Base-by-base conservation (phyloP, 1,140 invertebrate species). In the Lineus longissimus region DNA sequence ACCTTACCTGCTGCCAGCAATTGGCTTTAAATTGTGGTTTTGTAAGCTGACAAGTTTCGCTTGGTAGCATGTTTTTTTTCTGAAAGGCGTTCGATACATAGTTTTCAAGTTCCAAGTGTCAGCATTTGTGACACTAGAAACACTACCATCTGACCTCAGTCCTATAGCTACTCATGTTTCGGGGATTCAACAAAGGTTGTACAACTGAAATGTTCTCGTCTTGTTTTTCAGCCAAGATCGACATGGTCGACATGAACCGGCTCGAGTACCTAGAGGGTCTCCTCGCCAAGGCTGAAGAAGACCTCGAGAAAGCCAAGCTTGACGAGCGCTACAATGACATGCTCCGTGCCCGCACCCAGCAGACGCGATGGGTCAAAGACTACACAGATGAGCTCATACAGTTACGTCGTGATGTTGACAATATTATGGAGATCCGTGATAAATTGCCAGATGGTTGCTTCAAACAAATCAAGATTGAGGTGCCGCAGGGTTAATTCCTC, bases 361-460 rank as follows among this genome's bases (percentile, higher is more conserved):
- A 95, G 78, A 88, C 85, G 36, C 87, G 88, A 66, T 87, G 89
- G 83, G 89, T 95, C 43, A 88, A 90, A 63, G 87, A 89, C 72
- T 95, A 95, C 70, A 87, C 90, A 76, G 86, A 88, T 9, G 91
- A 96, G 76, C 85, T 95, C 25, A 84, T 82, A 17, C 83, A 87
- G 65, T 82, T 97, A 9, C 80, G 85, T 61, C 81, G 79, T 7
- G 93, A 97, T 76, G 94, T 97, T 1, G 85, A 88, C 2, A 97
- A 95, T 81, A 89, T 97, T 47, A 87, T 89, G 70, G 87, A 89
- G 27, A 97, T 98, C 66, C 85, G 87, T 19, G 86, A 89, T 63
- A 86, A 91, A 36, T 83, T 97, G 56, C 94, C 94, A 0, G 83
- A 85, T 0, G 86, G 86, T n/a, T 98, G 95, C 79, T 94, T 88